These are phyloP conservation scores for Aulostomus chinensis DNA, from an alignment of 2,797 vertebrate species.

Conservation along the genomic window DNA sequence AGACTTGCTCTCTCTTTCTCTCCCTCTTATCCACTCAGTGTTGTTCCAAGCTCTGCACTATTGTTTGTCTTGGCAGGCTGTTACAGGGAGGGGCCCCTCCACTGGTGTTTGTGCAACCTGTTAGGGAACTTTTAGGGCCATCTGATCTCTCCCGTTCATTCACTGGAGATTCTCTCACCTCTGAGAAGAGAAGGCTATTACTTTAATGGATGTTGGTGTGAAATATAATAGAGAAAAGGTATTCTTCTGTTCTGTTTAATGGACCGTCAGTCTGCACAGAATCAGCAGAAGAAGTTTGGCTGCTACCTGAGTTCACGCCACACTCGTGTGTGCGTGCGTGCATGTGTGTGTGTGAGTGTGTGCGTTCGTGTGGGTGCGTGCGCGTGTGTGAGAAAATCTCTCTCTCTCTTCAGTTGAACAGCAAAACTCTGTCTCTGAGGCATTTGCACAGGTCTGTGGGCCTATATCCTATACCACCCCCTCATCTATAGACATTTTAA, in stretches of 20 bases:
- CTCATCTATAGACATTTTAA: slow-evolving; percentile 72
- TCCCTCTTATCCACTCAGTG: slow-evolving; percentile 73
- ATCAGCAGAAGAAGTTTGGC: no score
- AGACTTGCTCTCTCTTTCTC: slow-evolving; percentile 39
- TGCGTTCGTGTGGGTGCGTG: no score
- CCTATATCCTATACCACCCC: slow-evolving; percentile 52
- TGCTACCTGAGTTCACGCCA: no score
- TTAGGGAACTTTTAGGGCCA: slow-evolving; percentile 81
- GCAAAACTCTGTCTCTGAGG: slow-evolving; percentile 3
- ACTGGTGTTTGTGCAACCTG: slow-evolving; percentile 81
- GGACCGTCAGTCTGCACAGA: no score
- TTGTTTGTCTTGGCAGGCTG: slow-evolving; percentile 86
- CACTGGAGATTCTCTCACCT: slow-evolving; percentile 55
- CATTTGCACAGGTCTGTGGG: slow-evolving; percentile 24
- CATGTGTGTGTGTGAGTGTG: no score
- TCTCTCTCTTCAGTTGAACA: slow-evolving; percentile 21
- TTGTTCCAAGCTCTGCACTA: slow-evolving; percentile 82
- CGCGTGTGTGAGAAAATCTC: no score
- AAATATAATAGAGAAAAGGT: slow-evolving; percentile 11
- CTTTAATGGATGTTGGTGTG: slow-evolving; percentile 23
- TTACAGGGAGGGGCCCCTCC: slow-evolving; percentile 80
- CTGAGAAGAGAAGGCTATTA: slow-evolving; percentile 6
- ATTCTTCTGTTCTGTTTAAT: not conserved
- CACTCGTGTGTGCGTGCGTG: no score
- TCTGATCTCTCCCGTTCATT: slow-evolving; percentile 65